Conservation (phyloP, 2,797 vertebrate genomes). For the Hypotaenidia philippensis region DNA sequence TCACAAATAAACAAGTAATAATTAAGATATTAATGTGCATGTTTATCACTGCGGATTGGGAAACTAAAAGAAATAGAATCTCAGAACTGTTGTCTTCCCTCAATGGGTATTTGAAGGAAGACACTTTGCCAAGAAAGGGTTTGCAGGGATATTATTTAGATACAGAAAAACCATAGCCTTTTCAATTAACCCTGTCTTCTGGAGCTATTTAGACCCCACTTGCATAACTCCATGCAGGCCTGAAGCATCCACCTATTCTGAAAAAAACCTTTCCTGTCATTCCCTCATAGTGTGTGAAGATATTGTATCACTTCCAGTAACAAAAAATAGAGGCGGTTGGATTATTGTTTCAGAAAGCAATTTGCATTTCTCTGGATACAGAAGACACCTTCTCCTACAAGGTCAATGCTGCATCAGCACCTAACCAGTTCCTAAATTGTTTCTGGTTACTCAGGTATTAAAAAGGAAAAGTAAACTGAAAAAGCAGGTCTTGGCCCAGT, state of each 20-base stretch:
- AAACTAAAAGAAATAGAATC: not conserved
- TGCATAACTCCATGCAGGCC: not conserved
- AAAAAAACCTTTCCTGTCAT: not conserved
- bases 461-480: not conserved
- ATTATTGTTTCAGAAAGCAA: not conserved
- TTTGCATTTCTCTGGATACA: not conserved
- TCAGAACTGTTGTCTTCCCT: not conserved
- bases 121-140: not conserved
- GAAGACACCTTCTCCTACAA: not conserved
- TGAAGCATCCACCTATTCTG: not conserved
- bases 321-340: not conserved
- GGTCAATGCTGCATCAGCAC: not conserved
- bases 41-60: not conserved
- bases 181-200: not conserved
- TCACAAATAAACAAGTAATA: constrained; percentile 48
- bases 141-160: not conserved
- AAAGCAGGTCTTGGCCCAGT: not conserved
- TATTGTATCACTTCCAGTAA: not conserved
- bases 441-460: not conserved
- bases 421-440: not conserved
- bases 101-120: not conserved
- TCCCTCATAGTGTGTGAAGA: not conserved
- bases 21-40: constrained; percentile 46
- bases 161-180: not conserved
- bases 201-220: not conserved